A percentile compares a stretch with the other conserved stretches of the same genome.
Conservation (phyloP, 2,888 invertebrate species). For the Seira sanloemensis region DNA sequence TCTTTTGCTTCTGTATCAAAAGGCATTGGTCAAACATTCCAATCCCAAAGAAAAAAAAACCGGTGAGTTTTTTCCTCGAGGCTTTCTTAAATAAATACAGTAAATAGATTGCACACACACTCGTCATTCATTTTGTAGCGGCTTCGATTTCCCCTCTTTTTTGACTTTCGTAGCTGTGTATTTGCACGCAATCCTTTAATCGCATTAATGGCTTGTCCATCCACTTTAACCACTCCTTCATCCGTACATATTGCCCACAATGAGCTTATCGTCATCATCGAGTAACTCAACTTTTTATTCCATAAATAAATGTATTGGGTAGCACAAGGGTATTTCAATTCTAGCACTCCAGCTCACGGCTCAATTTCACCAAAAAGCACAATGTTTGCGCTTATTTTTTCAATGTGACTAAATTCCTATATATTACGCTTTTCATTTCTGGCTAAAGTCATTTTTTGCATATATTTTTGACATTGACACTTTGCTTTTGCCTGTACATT, state of each 20-base stretch:
- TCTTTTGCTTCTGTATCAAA: no score
- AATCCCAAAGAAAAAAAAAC: no score
- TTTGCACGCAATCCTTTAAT: slow-evolving; percentile 72
- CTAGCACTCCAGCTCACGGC: background rate
- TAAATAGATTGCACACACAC: background rate
- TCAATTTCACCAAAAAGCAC: background rate
- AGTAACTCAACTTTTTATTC: background rate
- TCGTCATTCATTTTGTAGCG: slow-evolving; percentile 12
- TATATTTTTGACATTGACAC: slow-evolving; percentile 26
- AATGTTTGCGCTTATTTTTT: background rate
- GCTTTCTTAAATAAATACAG: background rate
- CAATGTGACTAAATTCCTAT: no score
- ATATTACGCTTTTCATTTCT: no score
- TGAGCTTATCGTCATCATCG: background rate
- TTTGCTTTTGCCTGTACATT: background rate
- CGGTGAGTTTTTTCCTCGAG: background rate
- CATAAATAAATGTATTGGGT: no score
- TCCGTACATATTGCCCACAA: background rate
- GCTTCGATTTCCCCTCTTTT: slow-evolving; percentile 15
- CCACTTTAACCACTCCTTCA: slow-evolving; percentile 35
- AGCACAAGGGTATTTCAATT: no score
- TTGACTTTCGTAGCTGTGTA: slow-evolving; percentile 28
- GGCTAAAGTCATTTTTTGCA: background rate
- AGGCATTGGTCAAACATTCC: no score
- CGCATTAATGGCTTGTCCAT: slow-evolving; percentile 71